Conservation (phyloP, 2,113 vertebrate species). For the Xenopus borealis region DNA sequence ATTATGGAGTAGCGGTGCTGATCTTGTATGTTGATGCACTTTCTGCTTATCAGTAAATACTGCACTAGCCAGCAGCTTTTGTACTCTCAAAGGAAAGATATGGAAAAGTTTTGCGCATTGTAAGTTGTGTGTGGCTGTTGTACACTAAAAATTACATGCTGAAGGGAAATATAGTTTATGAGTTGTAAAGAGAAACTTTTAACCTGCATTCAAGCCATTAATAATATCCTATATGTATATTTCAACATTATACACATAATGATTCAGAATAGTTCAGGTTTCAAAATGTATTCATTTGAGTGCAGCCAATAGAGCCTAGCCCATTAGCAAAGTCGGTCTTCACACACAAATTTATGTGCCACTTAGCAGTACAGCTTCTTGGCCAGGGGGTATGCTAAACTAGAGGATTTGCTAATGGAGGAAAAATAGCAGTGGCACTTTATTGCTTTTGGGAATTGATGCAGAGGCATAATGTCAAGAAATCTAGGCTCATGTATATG, state of each 20-base stretch:
- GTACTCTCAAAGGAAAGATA: too few species aligned
- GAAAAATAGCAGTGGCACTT: slow-evolving; percentile 49
- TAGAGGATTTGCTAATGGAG: slow-evolving; percentile 48
- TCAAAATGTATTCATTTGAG: slow-evolving; percentile 49
- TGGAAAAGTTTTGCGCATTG: too few species aligned
- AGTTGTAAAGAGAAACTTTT: slow-evolving; percentile 15
- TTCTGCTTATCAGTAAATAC: too few species aligned
- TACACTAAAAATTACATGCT: slow-evolving; percentile 2
- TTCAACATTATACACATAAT: slow-evolving; percentile 42
- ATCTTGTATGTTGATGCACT: too few species aligned
- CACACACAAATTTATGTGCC: slow-evolving; percentile 53
- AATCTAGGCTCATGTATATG: slow-evolving; percentile 32
- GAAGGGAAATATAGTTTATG: slow-evolving; percentile 11
- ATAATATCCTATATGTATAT: slow-evolving; percentile 30
- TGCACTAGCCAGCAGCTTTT: too few species aligned
- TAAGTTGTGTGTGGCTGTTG: too few species aligned
- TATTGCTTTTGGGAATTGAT: slow-evolving; percentile 47
- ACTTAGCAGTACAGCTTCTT: slow-evolving; percentile 45
- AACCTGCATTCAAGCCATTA: slow-evolving; percentile 43
- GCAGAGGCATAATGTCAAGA: slow-evolving; percentile 38
- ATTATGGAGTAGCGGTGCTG: too few species aligned
- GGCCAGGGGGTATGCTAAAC: slow-evolving; percentile 41
- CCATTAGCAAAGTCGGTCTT: slow-evolving; percentile 54
- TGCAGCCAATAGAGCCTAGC: slow-evolving; percentile 51
- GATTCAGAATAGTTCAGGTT: slow-evolving; percentile 46